phyloP scores from a whole-genome alignment of 2,888 invertebrate species.

The Caenorhabditis zanzibari region DNA sequence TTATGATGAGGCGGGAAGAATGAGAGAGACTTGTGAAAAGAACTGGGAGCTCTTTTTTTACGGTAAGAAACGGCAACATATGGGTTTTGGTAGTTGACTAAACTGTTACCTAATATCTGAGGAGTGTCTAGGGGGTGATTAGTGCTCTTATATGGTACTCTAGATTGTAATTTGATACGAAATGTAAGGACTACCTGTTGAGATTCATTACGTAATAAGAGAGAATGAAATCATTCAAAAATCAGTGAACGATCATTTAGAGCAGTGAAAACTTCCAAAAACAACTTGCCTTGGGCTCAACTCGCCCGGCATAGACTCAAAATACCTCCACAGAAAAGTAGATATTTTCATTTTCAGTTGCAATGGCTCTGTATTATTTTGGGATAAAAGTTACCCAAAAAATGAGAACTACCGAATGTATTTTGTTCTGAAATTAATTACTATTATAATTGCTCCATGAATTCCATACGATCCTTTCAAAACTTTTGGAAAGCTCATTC shows the following conservation, averaged over 20 bases:
- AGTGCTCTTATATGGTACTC: slow-evolving; percentile 6
- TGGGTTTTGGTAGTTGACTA: neutral
- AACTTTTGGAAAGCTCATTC: neutral
- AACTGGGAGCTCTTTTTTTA: slow-evolving; percentile 11
- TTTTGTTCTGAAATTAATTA: neutral
- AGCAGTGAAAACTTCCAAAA: too few relatives aligned
- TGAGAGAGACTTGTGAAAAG: slow-evolving; percentile 16
- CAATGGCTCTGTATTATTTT: too few relatives aligned
- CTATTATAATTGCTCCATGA: neutral
- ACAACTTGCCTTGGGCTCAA: too few relatives aligned
- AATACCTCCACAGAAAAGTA: too few relatives aligned
- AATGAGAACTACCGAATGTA: too few relatives aligned
- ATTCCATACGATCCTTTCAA: neutral
- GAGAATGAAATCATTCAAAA: neutral
- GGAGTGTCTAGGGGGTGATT: neutral
- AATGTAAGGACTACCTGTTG: neutral
- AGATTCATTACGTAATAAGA: slow-evolving; percentile 2
- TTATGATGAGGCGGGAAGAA: slow-evolving; percentile 20
- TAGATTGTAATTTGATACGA: neutral
- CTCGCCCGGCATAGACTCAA: too few relatives aligned
- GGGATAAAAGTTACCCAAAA: neutral
- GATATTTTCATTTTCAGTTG: too few relatives aligned
- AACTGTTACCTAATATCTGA: neutral
- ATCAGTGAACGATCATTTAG: neutral
- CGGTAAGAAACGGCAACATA: slow-evolving; percentile 22